Percentiles rank a stretch among this genome's conserved stretches.
Evolutionary conservation across 2,113 vertebrate species (phyloP).

Genomic region (Alectura lathami): DNA sequence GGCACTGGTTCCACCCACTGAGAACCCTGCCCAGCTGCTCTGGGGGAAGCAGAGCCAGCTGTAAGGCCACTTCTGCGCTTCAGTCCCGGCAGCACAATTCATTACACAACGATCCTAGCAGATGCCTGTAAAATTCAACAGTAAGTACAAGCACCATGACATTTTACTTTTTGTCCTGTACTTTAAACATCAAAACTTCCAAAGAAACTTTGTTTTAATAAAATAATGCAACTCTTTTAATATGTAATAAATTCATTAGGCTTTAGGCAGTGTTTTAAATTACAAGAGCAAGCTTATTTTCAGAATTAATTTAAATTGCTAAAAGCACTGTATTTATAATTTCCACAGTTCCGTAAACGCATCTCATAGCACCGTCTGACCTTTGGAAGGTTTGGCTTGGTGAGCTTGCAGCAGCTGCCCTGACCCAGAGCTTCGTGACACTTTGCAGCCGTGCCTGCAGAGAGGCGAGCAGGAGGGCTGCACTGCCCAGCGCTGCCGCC

Average conservation of each 20-base stretch:
- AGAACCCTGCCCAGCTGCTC: neutral
- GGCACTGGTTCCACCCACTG: neutral
- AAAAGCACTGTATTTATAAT: no score
- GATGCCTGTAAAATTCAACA: neutral
- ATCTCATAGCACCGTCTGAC: neutral
- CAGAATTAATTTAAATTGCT: constrained; percentile 23
- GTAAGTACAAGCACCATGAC: neutral
- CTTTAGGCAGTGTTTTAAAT: neutral
- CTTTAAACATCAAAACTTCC: neutral
- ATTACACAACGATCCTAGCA: neutral
- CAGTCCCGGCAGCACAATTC: neutral
- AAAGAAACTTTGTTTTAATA: constrained; percentile 29
- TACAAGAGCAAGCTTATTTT: neutral
- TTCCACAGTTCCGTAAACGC: neutral
- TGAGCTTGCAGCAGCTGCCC: neutral
- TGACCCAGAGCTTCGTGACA: fast-evolving
- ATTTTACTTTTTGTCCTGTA: neutral
- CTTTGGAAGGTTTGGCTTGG: neutral
- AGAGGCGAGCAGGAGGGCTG: neutral
- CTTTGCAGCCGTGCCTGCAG: fast-evolving
- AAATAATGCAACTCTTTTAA: neutral
- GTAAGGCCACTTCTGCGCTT: neutral
- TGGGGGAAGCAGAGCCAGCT: neutral
- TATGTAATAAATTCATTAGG: neutral
- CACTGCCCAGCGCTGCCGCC: fast-evolving